phyloP scores from a whole-genome alignment of 1,140 invertebrate species.

The Leptopilina boulardi region DNA sequence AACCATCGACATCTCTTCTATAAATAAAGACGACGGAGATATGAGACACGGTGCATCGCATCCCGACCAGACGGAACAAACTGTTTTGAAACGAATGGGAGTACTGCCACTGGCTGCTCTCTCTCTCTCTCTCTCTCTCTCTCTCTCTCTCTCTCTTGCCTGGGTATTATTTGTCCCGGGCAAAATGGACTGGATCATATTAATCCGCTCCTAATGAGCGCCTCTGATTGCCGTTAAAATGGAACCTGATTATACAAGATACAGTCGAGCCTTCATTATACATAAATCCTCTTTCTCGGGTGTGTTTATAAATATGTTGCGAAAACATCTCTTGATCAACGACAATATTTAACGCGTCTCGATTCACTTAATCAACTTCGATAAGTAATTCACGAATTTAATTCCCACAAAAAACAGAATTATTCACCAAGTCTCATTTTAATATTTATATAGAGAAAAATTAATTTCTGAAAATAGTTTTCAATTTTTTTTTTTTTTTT shows the following conservation, averaged over 20 bases:
- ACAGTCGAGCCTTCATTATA: slow-evolving; percentile 63
- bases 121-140: too few relatives aligned
- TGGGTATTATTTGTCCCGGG: slow-evolving; percentile 67
- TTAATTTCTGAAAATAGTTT: too few relatives aligned
- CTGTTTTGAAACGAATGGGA: slow-evolving; percentile 55
- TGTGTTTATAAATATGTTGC: too few relatives aligned
- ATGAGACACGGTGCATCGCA: slow-evolving; percentile 41
- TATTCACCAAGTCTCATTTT: too few relatives aligned
- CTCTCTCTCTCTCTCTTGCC: too few relatives aligned
- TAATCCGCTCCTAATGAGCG: slow-evolving; percentile 73
- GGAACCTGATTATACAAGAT: slow-evolving; percentile 56
- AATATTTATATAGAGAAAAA: too few relatives aligned
- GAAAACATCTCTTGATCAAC: slow-evolving; percentile 50
- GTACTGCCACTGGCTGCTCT: slow-evolving; percentile 56
- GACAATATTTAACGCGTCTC: slow-evolving; percentile 71
- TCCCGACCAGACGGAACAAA: slow-evolving; percentile 39
- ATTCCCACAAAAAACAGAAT: background rate
- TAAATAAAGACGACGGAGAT: slow-evolving; percentile 46
- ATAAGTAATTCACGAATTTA: slow-evolving; percentile 47
- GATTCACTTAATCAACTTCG: slow-evolving; percentile 67
- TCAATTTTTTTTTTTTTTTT: too few relatives aligned
- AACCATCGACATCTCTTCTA: slow-evolving; percentile 45
- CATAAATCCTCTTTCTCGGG: slow-evolving; percentile 48
- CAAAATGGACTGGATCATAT: slow-evolving; percentile 66
- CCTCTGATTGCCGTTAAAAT: slow-evolving; percentile 58